Evolutionary conservation across 2,888 invertebrate genomes (phyloP), one percentile per base, ranked within the genome.

Genomic region (Drosophila sordidula): DNA sequence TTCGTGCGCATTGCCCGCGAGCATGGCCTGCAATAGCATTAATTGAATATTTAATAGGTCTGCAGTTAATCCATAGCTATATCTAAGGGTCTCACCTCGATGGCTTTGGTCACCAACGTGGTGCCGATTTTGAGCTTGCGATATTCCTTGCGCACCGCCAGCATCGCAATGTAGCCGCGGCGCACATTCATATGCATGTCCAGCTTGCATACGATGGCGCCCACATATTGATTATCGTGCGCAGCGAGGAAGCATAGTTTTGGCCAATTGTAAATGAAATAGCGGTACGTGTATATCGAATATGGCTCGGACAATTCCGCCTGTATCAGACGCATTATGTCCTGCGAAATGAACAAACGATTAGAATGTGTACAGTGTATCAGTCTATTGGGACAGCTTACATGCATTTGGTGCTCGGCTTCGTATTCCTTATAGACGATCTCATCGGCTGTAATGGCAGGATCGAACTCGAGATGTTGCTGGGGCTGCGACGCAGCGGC

Each of bases 191-290:
- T 96, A 93, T 98, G 97, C 93, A 97, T 95, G 93, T 98, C 98
- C 93, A 99, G 94, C 93, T 99, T 99, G 94, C 99, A 99, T 81
- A 99, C 99, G 91, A 99, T 98, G 91, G 99, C 99, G 92, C 99
- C 99, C 85, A 99, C 97, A 92, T 97, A 98, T 90, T 95, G 95
- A 69, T 95, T 95, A 87, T 95, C 95, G 92, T 97, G 95, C 94
- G 96, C 96, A 67, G 98, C 98, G 94, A 99, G 93, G 93, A 98
- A 98, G 93, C 99, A 99, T 81, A 99, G 94, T 93, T 99, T 97
- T 92, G 99, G 99, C 99, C 99, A 99, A 93, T 99, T 99, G 93
- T 99, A 98, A 92, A 99, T 99, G 94, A 99, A 99, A 94, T 99
- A 99, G 93, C 99, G 96, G 94, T 99, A 99, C 32, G 99, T 99